Conservation (phyloP, 2,888 invertebrate genomes). For the Erannis defoliaria region DNA sequence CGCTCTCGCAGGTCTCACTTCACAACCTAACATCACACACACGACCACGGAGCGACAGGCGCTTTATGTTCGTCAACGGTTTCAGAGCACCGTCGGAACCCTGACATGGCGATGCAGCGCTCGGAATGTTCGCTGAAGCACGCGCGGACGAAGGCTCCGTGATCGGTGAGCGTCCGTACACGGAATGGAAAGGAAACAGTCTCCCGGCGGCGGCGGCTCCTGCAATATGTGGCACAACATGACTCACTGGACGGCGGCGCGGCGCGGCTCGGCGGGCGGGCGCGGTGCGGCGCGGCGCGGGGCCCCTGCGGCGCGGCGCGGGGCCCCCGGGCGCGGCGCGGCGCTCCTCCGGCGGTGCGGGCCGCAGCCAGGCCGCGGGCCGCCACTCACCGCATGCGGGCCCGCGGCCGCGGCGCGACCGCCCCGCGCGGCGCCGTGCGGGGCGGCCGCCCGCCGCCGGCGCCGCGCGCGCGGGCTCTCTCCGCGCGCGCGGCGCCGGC, state of each 20-base stretch:
- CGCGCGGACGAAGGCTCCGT: slow-evolving; percentile 34
- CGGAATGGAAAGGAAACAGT: too few relatives aligned
- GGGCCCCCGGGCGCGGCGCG: slow-evolving; percentile 7
- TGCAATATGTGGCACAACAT: slow-evolving; percentile 27
- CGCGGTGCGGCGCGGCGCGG: slow-evolving; percentile 9
- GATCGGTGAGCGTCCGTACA: too few relatives aligned
- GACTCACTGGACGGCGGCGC: slow-evolving; percentile 24
- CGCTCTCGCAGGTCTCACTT: not conserved
- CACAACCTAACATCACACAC: too few relatives aligned
- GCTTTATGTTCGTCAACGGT: too few relatives aligned
- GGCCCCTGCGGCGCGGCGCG: slow-evolving; percentile 8
- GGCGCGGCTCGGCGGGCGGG: slow-evolving; percentile 8
- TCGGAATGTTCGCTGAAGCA: too few relatives aligned
- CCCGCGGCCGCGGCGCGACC: slow-evolving; percentile 54
- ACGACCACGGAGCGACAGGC: too few relatives aligned
- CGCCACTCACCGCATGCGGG: slow-evolving; percentile 68
- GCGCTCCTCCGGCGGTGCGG: slow-evolving; percentile 14
- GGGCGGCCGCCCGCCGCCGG: not conserved
- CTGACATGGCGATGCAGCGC: too few relatives aligned
- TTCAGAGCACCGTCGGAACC: too few relatives aligned
- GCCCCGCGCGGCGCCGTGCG: slow-evolving; percentile 42
- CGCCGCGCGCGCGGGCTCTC: not conserved
- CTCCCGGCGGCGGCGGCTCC: slow-evolving; percentile 43
- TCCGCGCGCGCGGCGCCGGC: not conserved
- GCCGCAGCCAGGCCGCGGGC: slow-evolving; percentile 51